Evolutionary conservation across 2,797 vertebrate species (phyloP), one percentile per base, ranked within the genome.

Genomic region (Pygocentrus nattereri): DNA sequence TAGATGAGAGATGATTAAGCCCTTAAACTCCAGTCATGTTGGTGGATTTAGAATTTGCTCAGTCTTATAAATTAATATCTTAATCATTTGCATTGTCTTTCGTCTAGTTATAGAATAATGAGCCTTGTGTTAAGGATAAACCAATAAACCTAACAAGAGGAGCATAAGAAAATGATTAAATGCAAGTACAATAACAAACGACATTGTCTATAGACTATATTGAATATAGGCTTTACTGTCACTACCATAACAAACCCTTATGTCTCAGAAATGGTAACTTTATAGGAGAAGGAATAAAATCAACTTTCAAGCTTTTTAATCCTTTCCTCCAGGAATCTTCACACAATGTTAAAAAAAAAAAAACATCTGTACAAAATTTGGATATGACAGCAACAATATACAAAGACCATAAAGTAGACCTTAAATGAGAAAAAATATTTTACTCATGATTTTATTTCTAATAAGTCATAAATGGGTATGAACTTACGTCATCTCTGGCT

Each of bases 401-500:
- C 5, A 7, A 27, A 52, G 10, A 31, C 47, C 21, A 54, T 52
- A 52, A 72, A 72, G 19, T 69, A 11, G 38, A 21, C 34, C 31
- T 25, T 23, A 2, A 6, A n/a, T 2, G 5, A 38, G 59, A 31
- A 30, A 31, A 27, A 31, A 1, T 15, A 31, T 16, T 30, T 30
- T 31, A 16, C 64, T 67, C 3, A 23, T 31, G 49, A 72, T 27
- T 31, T 31, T n/a, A 72, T 25, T n/a, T 67, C 8, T 12, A 54
- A 72, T 52, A 25, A 50, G 49, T 56, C 21, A 72, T 67, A 59
- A 58, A 71, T 10, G 16, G 21, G 34, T 25, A 31, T 58, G 25
- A 27, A 94, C 93, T 94, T 90, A 94, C 93, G 91, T 93, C 90
- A 94, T 93, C 86, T 91, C 89, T 89, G 84, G 79, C 89, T 82